Percentiles rank a stretch among this genome's conserved stretches.
phyloP scores from a whole-genome alignment of 2,113 vertebrate genomes.

The Limnothrissa miodon region DNA sequence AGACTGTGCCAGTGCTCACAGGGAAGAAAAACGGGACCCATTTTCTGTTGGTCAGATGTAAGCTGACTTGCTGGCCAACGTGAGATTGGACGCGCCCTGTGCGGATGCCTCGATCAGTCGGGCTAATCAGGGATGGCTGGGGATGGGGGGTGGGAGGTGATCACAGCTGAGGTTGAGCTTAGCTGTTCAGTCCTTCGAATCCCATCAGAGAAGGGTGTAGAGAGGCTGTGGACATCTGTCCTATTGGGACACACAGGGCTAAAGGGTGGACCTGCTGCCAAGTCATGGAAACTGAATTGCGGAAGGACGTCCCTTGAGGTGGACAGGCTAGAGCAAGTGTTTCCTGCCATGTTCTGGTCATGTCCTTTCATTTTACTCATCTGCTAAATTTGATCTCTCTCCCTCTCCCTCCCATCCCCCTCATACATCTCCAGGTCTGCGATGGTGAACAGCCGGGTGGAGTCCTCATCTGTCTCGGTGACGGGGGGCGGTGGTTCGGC shows the following conservation, averaged over 20 bases:
- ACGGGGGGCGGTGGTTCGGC: slow-evolving; percentile 53
- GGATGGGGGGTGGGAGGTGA: too few relatives aligned
- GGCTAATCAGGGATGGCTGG: not conserved
- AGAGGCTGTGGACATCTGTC: not conserved
- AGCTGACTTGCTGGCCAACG: not conserved
- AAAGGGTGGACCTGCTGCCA: not conserved
- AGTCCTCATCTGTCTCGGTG: slow-evolving; percentile 63
- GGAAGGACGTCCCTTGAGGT: not conserved
- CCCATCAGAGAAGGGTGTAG: not conserved
- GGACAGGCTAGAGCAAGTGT: not conserved
- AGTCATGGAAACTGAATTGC: not conserved
- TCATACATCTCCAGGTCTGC: slow-evolving; percentile 39
- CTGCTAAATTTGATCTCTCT: not conserved
- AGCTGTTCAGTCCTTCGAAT: not conserved
- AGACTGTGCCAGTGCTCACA: not conserved
- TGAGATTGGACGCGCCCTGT: not conserved
- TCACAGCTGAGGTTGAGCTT: not conserved
- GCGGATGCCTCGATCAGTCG: not conserved
- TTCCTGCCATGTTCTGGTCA: not conserved
- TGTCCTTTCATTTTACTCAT: not conserved
- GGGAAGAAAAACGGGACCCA: not conserved
- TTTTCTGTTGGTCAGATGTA: not conserved
- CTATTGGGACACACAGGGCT: not conserved
- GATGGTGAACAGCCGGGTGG: slow-evolving; percentile 77
- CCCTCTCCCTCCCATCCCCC: not conserved